Evolutionary conservation across 2,797 vertebrate species (phyloP).

Genomic region (Ispidina lecontei): DNA sequence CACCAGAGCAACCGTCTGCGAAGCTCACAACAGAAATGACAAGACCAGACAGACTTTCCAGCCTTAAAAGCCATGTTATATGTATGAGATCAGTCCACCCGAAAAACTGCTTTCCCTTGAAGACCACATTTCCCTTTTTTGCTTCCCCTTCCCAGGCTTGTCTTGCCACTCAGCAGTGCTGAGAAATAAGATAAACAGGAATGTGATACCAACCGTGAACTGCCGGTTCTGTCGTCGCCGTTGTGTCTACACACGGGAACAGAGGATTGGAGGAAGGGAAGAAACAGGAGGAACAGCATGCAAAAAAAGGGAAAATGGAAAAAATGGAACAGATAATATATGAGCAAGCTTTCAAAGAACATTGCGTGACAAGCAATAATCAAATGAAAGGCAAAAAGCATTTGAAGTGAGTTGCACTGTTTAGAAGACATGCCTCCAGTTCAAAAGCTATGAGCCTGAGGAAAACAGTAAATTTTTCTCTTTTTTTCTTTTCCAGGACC

Average conservation of each 20-base stretch:
- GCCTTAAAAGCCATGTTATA: conserved; percentile 36
- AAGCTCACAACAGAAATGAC: conserved; percentile 67
- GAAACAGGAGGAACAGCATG: conserved; percentile 98
- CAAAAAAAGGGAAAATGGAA: conserved; percentile 94
- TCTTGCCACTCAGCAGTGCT: conserved; percentile 81
- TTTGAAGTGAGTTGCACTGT: conserved; percentile 85
- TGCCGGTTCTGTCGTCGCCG: conserved; percentile 97
- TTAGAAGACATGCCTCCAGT: conserved; percentile 83
- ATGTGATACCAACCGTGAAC: conserved; percentile 99
- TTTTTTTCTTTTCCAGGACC: conserved; percentile 62
- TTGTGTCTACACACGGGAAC: conserved; percentile 96
- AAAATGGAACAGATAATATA: conserved; percentile 89
- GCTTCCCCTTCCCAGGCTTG: conserved; percentile 79
- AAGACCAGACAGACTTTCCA: conserved; percentile 63
- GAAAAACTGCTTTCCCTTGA: conserved; percentile 67
- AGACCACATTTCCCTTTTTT: conserved; percentile 52
- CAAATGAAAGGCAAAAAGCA: conserved; percentile 85
- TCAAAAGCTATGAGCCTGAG: conserved; percentile 81
- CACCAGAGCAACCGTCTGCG: neutral
- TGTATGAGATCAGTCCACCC: conserved; percentile 47
- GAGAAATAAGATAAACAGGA: conserved; percentile 84
- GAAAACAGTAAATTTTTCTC: conserved; percentile 75
- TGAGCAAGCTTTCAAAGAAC: conserved; percentile 91
- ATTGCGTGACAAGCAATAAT: conserved; percentile 85
- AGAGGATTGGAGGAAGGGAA: conserved; percentile 92